phyloP scores from a whole-genome alignment of 2,113 vertebrate species.

The Cottus gobio region DNA sequence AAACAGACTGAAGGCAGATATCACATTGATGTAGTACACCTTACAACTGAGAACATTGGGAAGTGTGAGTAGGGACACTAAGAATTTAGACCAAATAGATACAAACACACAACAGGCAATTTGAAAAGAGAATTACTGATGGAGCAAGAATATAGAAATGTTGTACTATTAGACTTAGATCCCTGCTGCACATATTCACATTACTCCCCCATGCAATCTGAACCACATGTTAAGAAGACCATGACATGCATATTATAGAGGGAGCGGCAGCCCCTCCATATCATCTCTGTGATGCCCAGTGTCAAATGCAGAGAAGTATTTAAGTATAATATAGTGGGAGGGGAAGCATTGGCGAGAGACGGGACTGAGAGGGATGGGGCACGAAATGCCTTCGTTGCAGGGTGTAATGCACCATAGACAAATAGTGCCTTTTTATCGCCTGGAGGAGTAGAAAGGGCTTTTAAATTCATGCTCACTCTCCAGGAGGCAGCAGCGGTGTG shows the following conservation, averaged over 20 bases:
- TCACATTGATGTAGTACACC: conserved; percentile 48
- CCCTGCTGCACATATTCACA: conserved; percentile 13
- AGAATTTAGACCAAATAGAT: conserved; percentile 1
- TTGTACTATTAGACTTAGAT: not conserved
- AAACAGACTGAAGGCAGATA: conserved; percentile 38
- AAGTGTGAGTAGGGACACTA: not conserved
- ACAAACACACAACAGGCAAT: conserved; percentile 1
- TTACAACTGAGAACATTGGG: conserved; percentile 31
- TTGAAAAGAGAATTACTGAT: not conserved
- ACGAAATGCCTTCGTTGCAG: conserved; percentile 65
- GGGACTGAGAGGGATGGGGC: conserved; percentile 38
- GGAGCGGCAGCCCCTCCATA: conserved; percentile 31
- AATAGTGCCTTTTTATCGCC: conserved; percentile 74
- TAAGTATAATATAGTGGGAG: conserved; percentile 61
- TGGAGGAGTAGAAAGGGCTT: conserved; percentile 67
- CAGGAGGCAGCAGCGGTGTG: conserved; percentile 48
- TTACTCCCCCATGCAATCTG: conserved; percentile 31
- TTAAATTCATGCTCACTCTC: conserved; percentile 77
- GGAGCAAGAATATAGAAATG: not conserved
- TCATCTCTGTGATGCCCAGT: conserved; percentile 53
- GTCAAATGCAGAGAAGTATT: conserved; percentile 63
- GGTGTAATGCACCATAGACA: conserved; percentile 74
- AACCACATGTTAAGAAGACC: conserved; percentile 47
- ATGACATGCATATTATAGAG: conserved; percentile 37
- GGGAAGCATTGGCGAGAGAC: conserved; percentile 36